These are phyloP conservation scores for Limenitis camilla DNA, from an alignment of 2,888 invertebrate species.

Conservation along the genomic window DNA sequence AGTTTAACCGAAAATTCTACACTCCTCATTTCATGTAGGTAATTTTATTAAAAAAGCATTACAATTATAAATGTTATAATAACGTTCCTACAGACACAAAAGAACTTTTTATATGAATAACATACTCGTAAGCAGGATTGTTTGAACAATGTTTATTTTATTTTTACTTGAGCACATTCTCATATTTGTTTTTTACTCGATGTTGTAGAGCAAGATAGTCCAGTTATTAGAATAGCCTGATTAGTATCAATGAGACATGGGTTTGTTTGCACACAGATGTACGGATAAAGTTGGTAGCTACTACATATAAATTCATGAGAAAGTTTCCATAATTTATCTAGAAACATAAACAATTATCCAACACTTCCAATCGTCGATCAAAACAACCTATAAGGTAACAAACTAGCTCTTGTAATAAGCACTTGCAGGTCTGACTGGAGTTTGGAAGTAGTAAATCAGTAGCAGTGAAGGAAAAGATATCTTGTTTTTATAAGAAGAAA, in stretches of 20 bases:
- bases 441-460: slow-evolving; percentile 15
- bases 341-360: slow-evolving; percentile 3
- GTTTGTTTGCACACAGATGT: not conserved
- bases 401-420: slow-evolving; percentile 16
- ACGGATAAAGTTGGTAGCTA: no score
- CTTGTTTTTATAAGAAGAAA: not conserved
- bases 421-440: slow-evolving; percentile 1
- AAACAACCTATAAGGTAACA: slow-evolving; percentile 1
- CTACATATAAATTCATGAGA: not conserved
- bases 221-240: slow-evolving; percentile 3
- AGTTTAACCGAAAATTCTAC: no score
- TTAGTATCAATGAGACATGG: slow-evolving; percentile 1
- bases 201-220: not conserved
- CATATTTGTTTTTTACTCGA: not conserved
- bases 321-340: not conserved
- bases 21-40: no score
- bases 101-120: no score
- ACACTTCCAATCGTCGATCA: not conserved
- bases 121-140: no score
- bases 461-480: slow-evolving; percentile 10
- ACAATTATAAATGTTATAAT: no score
- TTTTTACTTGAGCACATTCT: not conserved
- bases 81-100: no score
- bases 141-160: not conserved
- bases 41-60: no score